Conservation (phyloP, 2,888 invertebrate species). For the Tiphia femorata region DNA sequence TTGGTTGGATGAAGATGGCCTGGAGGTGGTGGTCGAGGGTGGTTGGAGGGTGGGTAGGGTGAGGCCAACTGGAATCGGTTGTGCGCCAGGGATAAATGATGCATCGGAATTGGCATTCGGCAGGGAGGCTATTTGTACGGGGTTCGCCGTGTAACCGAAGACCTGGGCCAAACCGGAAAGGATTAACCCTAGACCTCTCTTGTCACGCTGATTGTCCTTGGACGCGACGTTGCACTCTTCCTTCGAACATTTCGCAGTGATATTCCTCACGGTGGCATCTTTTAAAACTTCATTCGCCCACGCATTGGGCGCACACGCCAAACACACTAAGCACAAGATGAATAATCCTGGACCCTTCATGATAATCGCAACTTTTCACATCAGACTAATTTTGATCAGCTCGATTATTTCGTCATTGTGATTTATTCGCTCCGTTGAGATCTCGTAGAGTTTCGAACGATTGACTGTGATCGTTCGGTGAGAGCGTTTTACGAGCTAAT, state of each 20-base stretch:
- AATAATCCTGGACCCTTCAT: too few species aligned
- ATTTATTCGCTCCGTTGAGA: too few species aligned
- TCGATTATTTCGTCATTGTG: too few species aligned
- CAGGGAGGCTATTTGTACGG: slow-evolving; percentile 56
- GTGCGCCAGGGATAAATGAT: slow-evolving; percentile 5
- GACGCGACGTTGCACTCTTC: not conserved
- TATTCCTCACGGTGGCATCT: slow-evolving; percentile 14
- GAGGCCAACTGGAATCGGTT: slow-evolving; percentile 6
- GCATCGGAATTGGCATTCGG: slow-evolving; percentile 42
- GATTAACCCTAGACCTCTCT: slow-evolving; percentile 61
- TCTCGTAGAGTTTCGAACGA: too few species aligned
- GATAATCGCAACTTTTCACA: too few species aligned
- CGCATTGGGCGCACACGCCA: not conserved
- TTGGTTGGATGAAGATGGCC: slow-evolving; percentile 9
- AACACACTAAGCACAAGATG: not conserved
- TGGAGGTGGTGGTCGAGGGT: slow-evolving; percentile 8
- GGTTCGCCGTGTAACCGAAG: slow-evolving; percentile 58
- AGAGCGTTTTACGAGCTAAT: too few species aligned
- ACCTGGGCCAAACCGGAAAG: slow-evolving; percentile 61
- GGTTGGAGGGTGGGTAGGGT: slow-evolving; percentile 6
- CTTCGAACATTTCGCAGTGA: not conserved
- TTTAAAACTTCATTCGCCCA: slow-evolving; percentile 11
- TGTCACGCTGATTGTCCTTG: slow-evolving; percentile 53
- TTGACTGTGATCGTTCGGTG: too few species aligned
- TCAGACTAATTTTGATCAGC: too few species aligned